Conservation (phyloP, 2,113 vertebrate species). For the Colaptes auratus region DNA sequence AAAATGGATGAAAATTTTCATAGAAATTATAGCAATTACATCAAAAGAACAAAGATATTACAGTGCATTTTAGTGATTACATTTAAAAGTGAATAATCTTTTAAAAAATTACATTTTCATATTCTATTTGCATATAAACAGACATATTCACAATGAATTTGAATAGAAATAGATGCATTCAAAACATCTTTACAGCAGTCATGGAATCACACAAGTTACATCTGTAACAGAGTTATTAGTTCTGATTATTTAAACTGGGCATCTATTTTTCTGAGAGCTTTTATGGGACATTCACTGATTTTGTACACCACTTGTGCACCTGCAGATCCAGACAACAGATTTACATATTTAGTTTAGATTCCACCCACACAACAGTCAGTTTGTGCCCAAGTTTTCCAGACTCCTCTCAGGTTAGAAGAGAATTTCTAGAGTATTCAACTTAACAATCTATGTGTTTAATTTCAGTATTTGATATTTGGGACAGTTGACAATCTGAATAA, state of each 20-base stretch:
- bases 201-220: constrained; percentile 54
- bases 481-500: constrained; percentile 5
- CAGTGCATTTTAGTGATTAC: constrained; percentile 18
- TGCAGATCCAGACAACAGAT: neutral
- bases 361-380: neutral
- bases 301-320: constrained; percentile 1
- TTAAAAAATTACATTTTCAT: neutral
- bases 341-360: constrained; percentile 30
- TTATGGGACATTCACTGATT: constrained; percentile 20
- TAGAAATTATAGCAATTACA: constrained; percentile 42
- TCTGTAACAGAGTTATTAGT: constrained; percentile 40
- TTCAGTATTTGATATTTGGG: neutral
- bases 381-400: neutral
- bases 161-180: constrained; percentile 30
- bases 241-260: constrained; percentile 44
- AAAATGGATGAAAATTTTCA: constrained; percentile 1
- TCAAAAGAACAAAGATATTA: constrained; percentile 34
- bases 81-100: constrained; percentile 12
- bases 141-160: constrained; percentile 28
- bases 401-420: neutral
- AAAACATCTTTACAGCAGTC: constrained; percentile 38
- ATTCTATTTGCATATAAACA: constrained; percentile 51
- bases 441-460: neutral
- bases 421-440: neutral
- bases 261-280: constrained; percentile 25